phyloP scores from a whole-genome alignment of 2,113 vertebrate species.

The Nansenia antarctica region DNA sequence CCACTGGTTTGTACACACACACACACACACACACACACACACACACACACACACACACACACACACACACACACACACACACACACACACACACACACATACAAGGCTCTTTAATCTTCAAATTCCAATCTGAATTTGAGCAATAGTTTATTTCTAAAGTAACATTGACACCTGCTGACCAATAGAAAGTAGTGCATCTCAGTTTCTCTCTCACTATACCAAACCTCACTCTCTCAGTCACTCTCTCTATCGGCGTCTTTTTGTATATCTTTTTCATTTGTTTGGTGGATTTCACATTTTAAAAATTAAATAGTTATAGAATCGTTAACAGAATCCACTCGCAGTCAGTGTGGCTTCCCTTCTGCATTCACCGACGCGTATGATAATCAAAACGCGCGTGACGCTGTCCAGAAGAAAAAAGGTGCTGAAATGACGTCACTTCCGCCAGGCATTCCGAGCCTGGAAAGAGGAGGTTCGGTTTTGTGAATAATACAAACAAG shows the following conservation, averaged over 20 bases:
- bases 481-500: slow-evolving; percentile 49
- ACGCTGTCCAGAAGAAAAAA: slow-evolving; percentile 12
- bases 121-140: background rate
- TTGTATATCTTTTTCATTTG: background rate
- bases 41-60: no score
- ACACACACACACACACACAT: no score
- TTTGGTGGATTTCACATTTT: no score
- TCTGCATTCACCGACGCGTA: no score
- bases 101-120: no score
- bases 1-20: background rate
- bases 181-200: background rate
- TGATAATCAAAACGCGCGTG: background rate
- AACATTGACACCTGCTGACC: background rate
- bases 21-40: background rate
- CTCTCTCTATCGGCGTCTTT: background rate
- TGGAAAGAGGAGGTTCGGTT: slow-evolving; percentile 27
- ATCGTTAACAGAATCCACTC: no score
- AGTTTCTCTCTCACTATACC: background rate
- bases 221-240: background rate
- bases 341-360: no score
- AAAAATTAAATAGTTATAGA: no score
- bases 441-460: slow-evolving; percentile 61
- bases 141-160: background rate
- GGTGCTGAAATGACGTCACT: slow-evolving; percentile 57
- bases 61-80: no score